A percentile compares a stretch with the other conserved stretches of the same genome.
Conservation (phyloP, 2,888 invertebrate genomes). For the Dastarcus helophoroides region DNA sequence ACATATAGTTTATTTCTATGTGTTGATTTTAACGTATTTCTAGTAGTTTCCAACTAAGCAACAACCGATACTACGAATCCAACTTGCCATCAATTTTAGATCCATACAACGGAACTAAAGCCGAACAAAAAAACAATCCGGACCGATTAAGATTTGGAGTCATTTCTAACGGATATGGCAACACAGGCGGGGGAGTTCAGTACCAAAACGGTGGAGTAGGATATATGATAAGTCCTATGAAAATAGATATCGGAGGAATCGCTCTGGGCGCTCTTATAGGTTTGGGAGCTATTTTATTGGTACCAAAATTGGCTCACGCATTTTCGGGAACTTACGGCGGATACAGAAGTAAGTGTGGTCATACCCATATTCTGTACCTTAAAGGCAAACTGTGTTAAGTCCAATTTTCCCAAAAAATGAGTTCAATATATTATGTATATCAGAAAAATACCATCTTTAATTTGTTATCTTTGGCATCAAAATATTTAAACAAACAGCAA, state of each 20-base stretch:
- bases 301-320: conserved; percentile 66
- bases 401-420: no score
- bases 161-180: conserved; percentile 40
- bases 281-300: conserved; percentile 65
- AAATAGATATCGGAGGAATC: conserved; percentile 72
- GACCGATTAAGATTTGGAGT: conserved; percentile 42
- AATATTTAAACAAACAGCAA: no score
- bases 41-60: conserved; percentile 39
- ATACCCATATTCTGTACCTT: not conserved
- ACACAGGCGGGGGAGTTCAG: conserved; percentile 31
- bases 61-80: conserved; percentile 31
- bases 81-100: conserved; percentile 17
- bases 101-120: conserved; percentile 14
- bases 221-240: conserved; percentile 56
- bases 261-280: conserved; percentile 70
- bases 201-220: conserved; percentile 39
- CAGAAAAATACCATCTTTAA: no score
- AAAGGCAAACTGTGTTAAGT: no score
- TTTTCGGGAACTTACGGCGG: conserved; percentile 55
- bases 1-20: no score
- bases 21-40: no score
- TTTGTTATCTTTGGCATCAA: no score
- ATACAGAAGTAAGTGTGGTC: conserved; percentile 47
- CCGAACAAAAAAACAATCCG: conserved; percentile 20
- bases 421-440: no score